Evolutionary conservation across 2,113 vertebrate genomes (phyloP), one percentile per base, ranked within the genome.

Genomic region (Oncorhynchus mykiss): DNA sequence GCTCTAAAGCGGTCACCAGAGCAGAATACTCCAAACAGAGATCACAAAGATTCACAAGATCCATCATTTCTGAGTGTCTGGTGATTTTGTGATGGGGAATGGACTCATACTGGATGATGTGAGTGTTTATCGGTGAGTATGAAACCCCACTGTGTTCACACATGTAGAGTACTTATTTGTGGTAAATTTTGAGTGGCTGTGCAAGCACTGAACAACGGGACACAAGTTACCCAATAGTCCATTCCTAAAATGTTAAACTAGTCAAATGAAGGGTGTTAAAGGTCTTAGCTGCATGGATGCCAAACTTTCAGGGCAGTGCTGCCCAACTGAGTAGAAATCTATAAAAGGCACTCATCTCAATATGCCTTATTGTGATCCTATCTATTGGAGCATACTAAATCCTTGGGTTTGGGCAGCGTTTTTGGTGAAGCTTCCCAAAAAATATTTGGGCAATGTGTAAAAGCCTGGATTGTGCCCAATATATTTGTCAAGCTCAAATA

Each of bases 381-480:
- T 72, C 78, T 81, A 84, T 80, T 78, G 69, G 27, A 9, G 59
- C 67, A 70, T 29, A 22, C 65, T 29, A 65, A 18, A 83, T 60
- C 31, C 65, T 39, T 66, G 70, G 49, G 72, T 73, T 73, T 70
- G 20, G 59, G 76, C 54, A 78, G 57, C 27, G 24, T 57, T 73
- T 82, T 83, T 70, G 60, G 64, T 34, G 73, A 20, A 64, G 57
- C 48, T 76, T 78, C 24, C 48, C 45, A 82, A 71, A 51, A 72
- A 81, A 70, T 72, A 75, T 86, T 88, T 85, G 77, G 74, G 78
- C 86, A 85, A 87, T 89, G 88, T 91, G 84, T 82, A 89, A 68
- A 85, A 88, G 85, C 79, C 73, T 86, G 72, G 69, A 68, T 86
- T 78, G 65, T 82, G 71, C 57, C 71, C 48, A 71, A 86, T 71